These are phyloP conservation scores for Doris montereyensis DNA, from an alignment of 2,888 invertebrate genomes.

Conservation along the genomic window DNA sequence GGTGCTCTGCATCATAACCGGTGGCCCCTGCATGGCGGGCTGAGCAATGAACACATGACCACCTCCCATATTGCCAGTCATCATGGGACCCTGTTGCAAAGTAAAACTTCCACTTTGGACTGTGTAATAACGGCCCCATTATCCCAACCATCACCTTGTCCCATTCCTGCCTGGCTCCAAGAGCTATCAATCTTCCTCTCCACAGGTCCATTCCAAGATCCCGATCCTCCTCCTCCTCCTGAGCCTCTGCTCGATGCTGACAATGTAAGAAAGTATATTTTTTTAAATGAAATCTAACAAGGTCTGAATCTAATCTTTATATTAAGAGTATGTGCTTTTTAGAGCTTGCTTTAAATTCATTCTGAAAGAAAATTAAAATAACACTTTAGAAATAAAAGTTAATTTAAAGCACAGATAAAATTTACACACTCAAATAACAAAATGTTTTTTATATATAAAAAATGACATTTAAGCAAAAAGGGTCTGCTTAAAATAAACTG, in stretches of 20 bases:
- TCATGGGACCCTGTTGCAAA: slow-evolving; percentile 35
- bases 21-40: slow-evolving; percentile 31
- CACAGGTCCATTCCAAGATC: slow-evolving; percentile 45
- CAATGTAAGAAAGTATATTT: too few relatives aligned
- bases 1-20: slow-evolving; percentile 30
- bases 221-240: slow-evolving; percentile 30
- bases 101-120: slow-evolving; percentile 32
- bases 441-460: too few relatives aligned
- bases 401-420: too few relatives aligned
- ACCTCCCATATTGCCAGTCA: slow-evolving; percentile 21
- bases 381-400: too few relatives aligned
- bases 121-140: slow-evolving; percentile 34
- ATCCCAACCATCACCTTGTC: slow-evolving; percentile 45
- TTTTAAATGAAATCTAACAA: too few relatives aligned
- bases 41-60: slow-evolving; percentile 36
- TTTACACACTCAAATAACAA: too few relatives aligned
- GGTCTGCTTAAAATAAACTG: too few relatives aligned
- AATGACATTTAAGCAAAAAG: too few relatives aligned
- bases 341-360: too few relatives aligned
- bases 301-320: too few relatives aligned
- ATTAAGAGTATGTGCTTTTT: too few relatives aligned
- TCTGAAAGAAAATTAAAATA: too few relatives aligned
- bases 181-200: slow-evolving; percentile 41
- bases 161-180: slow-evolving; percentile 44
- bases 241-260: slow-evolving; percentile 30